A percentile compares a stretch with the other conserved stretches of the same genome.
Conservation (phyloP, 2,888 invertebrate species). For the Helicoverpa assulta region DNA sequence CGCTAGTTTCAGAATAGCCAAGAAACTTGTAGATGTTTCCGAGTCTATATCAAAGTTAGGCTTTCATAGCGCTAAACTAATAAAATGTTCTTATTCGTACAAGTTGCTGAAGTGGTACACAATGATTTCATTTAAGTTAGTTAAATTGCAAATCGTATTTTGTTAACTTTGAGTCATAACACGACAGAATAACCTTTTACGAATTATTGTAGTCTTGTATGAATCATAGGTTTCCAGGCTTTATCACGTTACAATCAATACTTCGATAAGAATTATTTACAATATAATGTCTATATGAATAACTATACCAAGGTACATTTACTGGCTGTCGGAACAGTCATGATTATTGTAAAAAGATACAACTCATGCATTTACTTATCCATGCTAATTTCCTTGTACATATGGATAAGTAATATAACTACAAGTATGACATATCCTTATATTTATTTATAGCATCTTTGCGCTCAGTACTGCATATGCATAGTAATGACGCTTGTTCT, state of each 20-base stretch:
- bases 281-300: background rate
- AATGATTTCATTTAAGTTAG: too few relatives aligned
- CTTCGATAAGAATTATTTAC: slow-evolving; percentile 15
- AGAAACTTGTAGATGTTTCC: slow-evolving; percentile 21
- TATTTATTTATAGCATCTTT: slow-evolving; percentile 41
- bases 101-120: slow-evolving; percentile 1
- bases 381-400: slow-evolving; percentile 34
- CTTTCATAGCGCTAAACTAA: slow-evolving; percentile 7
- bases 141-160: too few relatives aligned
- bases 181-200: slow-evolving; percentile 12
- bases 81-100: slow-evolving; percentile 6
- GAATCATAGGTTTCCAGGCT: slow-evolving; percentile 21
- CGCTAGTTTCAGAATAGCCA: too few relatives aligned
- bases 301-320: background rate
- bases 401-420: slow-evolving; percentile 10
- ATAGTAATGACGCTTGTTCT: slow-evolving; percentile 39
- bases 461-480: slow-evolving; percentile 14
- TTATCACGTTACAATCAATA: slow-evolving; percentile 32
- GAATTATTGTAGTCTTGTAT: slow-evolving; percentile 9
- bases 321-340: background rate
- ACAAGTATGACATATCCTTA: slow-evolving; percentile 41
- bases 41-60: slow-evolving; percentile 5
- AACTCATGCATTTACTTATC: slow-evolving; percentile 12
- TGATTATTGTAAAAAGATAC: background rate
- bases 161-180: slow-evolving; percentile 17